Percentiles rank a stretch among this genome's conserved stretches.
Evolutionary conservation across 2,113 vertebrate genomes (phyloP).

Genomic region (Thymallus thymallus): DNA sequence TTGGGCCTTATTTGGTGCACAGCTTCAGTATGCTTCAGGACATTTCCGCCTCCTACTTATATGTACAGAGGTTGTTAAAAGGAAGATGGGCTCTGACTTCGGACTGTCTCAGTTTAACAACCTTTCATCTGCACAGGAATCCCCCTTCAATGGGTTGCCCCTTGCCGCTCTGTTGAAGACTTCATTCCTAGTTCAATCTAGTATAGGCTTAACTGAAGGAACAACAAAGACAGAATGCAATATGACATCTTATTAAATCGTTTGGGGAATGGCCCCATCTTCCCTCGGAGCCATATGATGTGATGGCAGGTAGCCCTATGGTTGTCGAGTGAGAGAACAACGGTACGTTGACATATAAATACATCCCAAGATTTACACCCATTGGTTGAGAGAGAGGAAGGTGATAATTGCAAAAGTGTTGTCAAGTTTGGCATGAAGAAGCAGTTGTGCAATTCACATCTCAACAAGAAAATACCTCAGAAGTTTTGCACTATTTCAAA

Average conservation of each 20-base stretch:
- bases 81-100: not conserved
- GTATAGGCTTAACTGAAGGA: no score
- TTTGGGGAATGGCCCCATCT: no score
- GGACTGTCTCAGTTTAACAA: not conserved
- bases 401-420: no score
- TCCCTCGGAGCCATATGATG: no score
- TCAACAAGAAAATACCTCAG: not conserved
- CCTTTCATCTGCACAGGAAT: conserved; percentile 50
- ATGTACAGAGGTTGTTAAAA: not conserved
- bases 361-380: no score
- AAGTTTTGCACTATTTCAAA: not conserved
- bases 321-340: no score
- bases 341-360: no score
- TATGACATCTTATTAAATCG: no score
- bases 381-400: no score
- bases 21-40: conserved; percentile 46
- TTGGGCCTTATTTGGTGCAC: conserved; percentile 28
- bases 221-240: no score
- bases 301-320: no score
- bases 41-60: not conserved
- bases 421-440: not conserved
- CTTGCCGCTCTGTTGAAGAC: conserved; percentile 52
- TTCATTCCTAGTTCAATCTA: conserved; percentile 4
- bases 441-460: conserved; percentile 12
- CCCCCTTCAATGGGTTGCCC: conserved; percentile 37